Evolutionary conservation across 2,113 vertebrate species (phyloP).

Genomic region (Lipotes vexillifer): DNA sequence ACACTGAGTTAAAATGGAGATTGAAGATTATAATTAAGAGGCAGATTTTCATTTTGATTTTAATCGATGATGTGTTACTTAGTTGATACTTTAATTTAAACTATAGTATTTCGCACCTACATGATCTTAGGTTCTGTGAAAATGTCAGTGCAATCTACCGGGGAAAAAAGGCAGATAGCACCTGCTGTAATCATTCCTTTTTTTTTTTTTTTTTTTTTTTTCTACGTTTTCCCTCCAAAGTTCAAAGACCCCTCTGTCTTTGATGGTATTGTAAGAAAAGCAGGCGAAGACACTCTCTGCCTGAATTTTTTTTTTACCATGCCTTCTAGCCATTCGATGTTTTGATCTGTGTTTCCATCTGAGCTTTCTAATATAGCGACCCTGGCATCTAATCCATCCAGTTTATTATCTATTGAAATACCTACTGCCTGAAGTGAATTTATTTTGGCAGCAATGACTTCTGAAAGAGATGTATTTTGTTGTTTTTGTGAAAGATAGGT

Average conservation of each 20-base stretch:
- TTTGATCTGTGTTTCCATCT: slow-evolving; percentile 58
- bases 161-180: background rate
- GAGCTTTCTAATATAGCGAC: background rate
- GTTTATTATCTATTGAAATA: slow-evolving; percentile 61
- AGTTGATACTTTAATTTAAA: background rate
- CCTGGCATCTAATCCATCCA: slow-evolving; percentile 50
- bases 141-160: background rate
- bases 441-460: slow-evolving; percentile 52
- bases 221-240: background rate
- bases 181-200: background rate
- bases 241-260: slow-evolving; percentile 30
- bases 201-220: background rate
- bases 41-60: slow-evolving; percentile 2
- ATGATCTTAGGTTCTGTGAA: background rate
- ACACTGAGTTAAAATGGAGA: background rate
- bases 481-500: slow-evolving; percentile 13
- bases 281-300: background rate
- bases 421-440: slow-evolving; percentile 43
- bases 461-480: slow-evolving; percentile 42
- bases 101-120: background rate
- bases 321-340: slow-evolving; percentile 35
- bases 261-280: slow-evolving; percentile 25
- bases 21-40: background rate
- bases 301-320: slow-evolving; percentile 18
- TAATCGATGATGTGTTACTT: background rate